These are phyloP conservation scores for Tenthredo mesomela DNA, from an alignment of 2,888 invertebrate species.

Conservation along the genomic window DNA sequence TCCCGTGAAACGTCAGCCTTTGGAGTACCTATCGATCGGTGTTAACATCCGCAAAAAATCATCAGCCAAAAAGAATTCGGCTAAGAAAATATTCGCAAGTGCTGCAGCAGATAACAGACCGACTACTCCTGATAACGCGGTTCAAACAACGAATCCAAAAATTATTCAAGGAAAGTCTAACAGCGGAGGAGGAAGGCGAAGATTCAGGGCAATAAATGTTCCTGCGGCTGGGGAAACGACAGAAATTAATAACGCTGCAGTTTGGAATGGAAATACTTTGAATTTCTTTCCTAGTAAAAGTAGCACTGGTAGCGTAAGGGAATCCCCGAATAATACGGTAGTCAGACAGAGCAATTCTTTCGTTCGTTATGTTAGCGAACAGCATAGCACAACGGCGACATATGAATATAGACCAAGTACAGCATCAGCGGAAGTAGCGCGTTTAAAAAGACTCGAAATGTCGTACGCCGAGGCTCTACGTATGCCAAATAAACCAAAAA, in stretches of 20 bases:
- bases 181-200: slow-evolving; percentile 81
- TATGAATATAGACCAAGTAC: slow-evolving; percentile 83
- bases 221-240: slow-evolving; percentile 15
- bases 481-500: slow-evolving; percentile 82
- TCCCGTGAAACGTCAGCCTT: slow-evolving; percentile 82
- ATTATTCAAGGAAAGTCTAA: slow-evolving; percentile 81
- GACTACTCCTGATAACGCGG: slow-evolving; percentile 66
- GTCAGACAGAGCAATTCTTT: slow-evolving; percentile 41
- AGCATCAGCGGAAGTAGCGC: slow-evolving; percentile 91
- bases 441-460: slow-evolving; percentile 88
- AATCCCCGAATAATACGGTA: slow-evolving; percentile 77
- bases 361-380: slow-evolving; percentile 67
- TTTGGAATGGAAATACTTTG: slow-evolving; percentile 87
- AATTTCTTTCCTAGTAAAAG: slow-evolving; percentile 81
- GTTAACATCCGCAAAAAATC: slow-evolving; percentile 85
- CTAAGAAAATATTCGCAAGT: slow-evolving; percentile 55
- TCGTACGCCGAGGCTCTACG: slow-evolving; percentile 92
- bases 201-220: slow-evolving; percentile 78
- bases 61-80: slow-evolving; percentile 82
- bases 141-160: slow-evolving; percentile 85
- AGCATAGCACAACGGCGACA: slow-evolving; percentile 65
- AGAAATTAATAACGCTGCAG: slow-evolving; percentile 70
- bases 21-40: slow-evolving; percentile 87
- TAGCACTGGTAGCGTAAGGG: slow-evolving; percentile 60
- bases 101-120: slow-evolving; percentile 58